Conservation (phyloP, 2,113 vertebrate species). For the Picathartes gymnocephalus region DNA sequence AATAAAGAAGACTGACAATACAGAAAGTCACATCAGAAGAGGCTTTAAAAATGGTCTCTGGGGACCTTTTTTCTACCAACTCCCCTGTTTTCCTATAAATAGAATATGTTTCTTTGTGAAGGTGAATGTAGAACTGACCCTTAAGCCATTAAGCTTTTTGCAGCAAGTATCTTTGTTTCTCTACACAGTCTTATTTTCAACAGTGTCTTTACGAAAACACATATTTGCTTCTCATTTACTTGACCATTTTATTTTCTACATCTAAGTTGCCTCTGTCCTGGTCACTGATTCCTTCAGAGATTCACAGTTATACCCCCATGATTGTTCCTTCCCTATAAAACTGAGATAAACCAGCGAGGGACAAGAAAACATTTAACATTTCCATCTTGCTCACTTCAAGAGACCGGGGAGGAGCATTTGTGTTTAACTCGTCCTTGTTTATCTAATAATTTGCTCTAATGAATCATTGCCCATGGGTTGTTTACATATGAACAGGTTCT, state of each 20-base stretch:
- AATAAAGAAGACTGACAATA: neutral
- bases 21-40: neutral
- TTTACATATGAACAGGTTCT: neutral
- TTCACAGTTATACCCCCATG: neutral
- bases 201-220: neutral
- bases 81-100: neutral
- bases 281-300: neutral
- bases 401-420: neutral
- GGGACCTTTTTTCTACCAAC: neutral
- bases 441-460: neutral
- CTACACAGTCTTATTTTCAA: neutral
- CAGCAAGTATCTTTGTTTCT: neutral
- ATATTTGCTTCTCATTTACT: neutral
- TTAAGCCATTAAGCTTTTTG: neutral
- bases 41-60: neutral
- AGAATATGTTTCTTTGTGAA: neutral
- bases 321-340: neutral
- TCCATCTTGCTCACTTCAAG: neutral
- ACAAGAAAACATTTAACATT: neutral
- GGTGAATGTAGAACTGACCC: neutral
- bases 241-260: neutral
- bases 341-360: neutral
- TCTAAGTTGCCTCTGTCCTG: neutral
- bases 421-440: neutral
- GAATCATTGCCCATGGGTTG: neutral